A percentile compares a stretch with the other conserved stretches of the same genome.
These are phyloP conservation scores for Athene noctua DNA, from an alignment of 2,113 vertebrate genomes.

Conservation along the genomic window DNA sequence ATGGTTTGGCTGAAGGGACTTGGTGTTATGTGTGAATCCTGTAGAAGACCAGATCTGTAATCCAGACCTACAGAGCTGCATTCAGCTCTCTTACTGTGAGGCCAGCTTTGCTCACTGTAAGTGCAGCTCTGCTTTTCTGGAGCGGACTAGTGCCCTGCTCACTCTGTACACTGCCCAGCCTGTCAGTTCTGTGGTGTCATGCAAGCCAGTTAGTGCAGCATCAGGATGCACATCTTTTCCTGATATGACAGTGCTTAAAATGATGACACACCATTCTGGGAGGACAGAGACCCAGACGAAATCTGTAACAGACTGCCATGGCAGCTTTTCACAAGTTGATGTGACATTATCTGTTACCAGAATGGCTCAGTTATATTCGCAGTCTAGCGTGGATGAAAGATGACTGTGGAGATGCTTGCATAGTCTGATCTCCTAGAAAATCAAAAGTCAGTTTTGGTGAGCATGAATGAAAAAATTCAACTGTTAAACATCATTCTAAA, in stretches of 20 bases:
- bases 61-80: neutral
- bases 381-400: neutral
- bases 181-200: too few species aligned
- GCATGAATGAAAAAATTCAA: neutral
- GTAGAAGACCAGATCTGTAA: neutral
- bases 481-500: neutral
- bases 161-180: neutral
- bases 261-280: neutral
- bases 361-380: neutral
- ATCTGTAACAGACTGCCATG: neutral
- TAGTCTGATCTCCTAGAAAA: neutral
- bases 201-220: neutral
- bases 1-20: neutral
- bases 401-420: neutral
- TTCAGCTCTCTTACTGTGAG: neutral
- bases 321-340: neutral
- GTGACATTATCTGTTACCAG: neutral
- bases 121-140: neutral
- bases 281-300: neutral
- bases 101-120: neutral
- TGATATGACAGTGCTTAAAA: neutral
- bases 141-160: neutral
- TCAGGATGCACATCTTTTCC: neutral
- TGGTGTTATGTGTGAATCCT: neutral
- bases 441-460: neutral